Base-by-base conservation (phyloP, 2,888 invertebrate genomes). In the Falcaria lacertinaria region DNA sequence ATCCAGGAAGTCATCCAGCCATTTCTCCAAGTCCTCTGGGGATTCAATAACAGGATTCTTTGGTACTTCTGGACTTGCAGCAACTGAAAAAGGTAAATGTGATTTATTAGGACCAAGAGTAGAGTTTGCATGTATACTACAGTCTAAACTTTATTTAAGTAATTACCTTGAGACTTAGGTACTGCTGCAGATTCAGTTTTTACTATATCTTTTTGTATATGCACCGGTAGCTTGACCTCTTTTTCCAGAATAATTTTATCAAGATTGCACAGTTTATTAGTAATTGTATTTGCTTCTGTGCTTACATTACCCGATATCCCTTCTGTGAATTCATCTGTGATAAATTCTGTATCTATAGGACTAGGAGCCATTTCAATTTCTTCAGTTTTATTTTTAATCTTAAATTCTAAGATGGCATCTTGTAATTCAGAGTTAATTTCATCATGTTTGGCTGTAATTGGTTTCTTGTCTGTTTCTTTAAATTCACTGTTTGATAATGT, bases 1-100 rank as follows among this genome's bases (percentile, higher is more conserved):
- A 47, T 89, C 88, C 49, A 90, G 74, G 56, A 85, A 89, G 50
- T 89, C 89, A 37, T 89, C 89, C 1, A 90, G 75, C 90, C 89
- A 89, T 51, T 89, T 89, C 52, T 90, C 89, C 33, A 90, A 76
- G 49, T 89, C 89, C 57, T 88, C 87, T 1, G 86, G 79, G 43
- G 87, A 83, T 71, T 86, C 80, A 32, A 82, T 80, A 1, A 79
- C 68, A 44, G 76, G 69, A 57, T 70, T 73, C 39, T 63, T 68
- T 34, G 58, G 56, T 34, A 57, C 33, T 38, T 49, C 46, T 16
- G 50, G 33, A 34, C 42, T 43, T 14, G 48, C 57, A 40, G 56
- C 44, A 48, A 43, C 64, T 64, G 58, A 36, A 69, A 62, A 7
- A 28, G 28, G 28, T 28, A 28, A 19, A n/a, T n/a, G n/a, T n/a